Conservation (phyloP, 1,140 invertebrate genomes). For the Philaenus spumarius region DNA sequence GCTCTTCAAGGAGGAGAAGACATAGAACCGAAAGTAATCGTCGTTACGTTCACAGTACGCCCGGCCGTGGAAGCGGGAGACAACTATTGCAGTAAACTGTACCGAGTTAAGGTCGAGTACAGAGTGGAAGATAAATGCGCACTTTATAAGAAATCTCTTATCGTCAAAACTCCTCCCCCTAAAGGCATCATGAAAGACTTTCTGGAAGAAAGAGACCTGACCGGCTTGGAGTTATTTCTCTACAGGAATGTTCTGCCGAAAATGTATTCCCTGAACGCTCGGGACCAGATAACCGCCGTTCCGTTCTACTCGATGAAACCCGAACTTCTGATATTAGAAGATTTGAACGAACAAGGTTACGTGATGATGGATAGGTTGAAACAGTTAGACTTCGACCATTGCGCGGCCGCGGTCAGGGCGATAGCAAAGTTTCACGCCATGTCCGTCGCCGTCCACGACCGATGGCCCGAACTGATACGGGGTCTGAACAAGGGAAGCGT, state of each 20-base stretch:
- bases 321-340: background rate
- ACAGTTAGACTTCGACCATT: constrained; percentile 2
- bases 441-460: background rate
- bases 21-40: background rate
- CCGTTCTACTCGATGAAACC: too few relatives aligned
- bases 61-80: background rate
- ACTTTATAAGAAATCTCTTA: background rate
- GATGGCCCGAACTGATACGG: too few relatives aligned
- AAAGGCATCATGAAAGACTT: background rate
- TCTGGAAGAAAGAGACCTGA: background rate
- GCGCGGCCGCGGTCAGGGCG: background rate
- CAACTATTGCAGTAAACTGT: background rate
- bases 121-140: background rate
- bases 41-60: background rate
- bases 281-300: too few relatives aligned
- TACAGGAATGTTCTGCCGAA: background rate
- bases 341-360: background rate
- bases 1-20: constrained; percentile 7
- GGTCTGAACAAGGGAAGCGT: too few relatives aligned
- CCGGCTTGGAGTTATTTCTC: background rate
- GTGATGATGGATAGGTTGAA: background rate
- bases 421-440: background rate
- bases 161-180: background rate
- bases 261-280: too few relatives aligned
- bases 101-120: background rate